Evolutionary conservation across 2,113 vertebrate species (phyloP).

Genomic region (Apteryx mantelli): DNA sequence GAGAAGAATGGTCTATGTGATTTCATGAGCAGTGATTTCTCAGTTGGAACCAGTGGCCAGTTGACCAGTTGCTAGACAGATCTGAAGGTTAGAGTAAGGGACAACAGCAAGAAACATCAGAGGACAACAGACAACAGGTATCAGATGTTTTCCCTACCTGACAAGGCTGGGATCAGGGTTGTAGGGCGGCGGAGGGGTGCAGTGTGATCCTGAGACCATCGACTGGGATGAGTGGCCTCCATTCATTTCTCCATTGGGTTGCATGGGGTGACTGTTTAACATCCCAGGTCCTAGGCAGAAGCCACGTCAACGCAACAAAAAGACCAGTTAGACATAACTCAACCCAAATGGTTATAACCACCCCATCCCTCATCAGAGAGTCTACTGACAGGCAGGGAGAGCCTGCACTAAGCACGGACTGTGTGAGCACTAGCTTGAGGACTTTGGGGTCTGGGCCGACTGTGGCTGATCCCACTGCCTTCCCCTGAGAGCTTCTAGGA

Average conservation of each 20-base stretch:
- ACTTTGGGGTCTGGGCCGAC: neutral
- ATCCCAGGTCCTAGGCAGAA: constrained; percentile 82
- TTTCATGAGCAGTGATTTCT: neutral
- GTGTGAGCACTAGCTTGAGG: too few species aligned
- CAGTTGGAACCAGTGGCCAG: constrained; percentile 34
- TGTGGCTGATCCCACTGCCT: neutral
- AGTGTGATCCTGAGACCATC: constrained; percentile 93
- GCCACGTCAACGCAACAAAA: fast-evolving
- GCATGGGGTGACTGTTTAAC: constrained; percentile 89
- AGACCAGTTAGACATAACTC: neutral
- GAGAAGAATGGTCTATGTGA: neutral
- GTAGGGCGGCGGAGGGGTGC: constrained; percentile 94
- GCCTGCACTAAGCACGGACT: neutral
- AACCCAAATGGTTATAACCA: fast-evolving
- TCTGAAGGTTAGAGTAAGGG: neutral
- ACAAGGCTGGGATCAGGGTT: constrained; percentile 95
- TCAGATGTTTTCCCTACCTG: constrained; percentile 77
- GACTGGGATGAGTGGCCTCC: constrained; percentile 89
- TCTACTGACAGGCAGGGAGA: neutral
- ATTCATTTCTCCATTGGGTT: constrained; percentile 90
- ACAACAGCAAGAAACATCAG: neutral
- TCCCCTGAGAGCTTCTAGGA: neutral
- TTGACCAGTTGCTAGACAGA: neutral
- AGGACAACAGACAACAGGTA: neutral
- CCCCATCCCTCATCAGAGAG: neutral